Evolutionary conservation across 2,797 vertebrate species (phyloP), one percentile per base, ranked within the genome.

Genomic region (Odontamblyopus rebecca): DNA sequence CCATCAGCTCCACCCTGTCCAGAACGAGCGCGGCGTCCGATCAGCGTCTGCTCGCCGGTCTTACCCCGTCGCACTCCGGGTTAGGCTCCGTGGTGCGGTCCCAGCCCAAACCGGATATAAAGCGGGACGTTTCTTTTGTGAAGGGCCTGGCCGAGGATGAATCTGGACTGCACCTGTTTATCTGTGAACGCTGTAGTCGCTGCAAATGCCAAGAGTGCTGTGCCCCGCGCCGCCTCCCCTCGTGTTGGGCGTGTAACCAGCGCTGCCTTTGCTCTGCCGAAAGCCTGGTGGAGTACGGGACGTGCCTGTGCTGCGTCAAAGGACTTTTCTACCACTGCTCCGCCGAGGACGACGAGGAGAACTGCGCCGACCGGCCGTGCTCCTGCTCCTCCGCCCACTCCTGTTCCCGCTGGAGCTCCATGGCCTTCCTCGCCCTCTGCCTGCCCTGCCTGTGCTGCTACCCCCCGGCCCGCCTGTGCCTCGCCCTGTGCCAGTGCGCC

Each of bases 371-470:
- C 66, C 96, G 96, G 77, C 98, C 98, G 0, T 99, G 98, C 90
- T 96, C 97, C 83, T 99, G 97, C 2, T 86, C 92, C 66, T 90
- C 95, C 0, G 94, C 94, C 63, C 95, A 95, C 3, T 92, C 91
- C 75, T 96, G 95, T 79, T 90, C 96, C 83, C 97, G 97, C 76
- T 99, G 97, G 97, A 92, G 95, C 70, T 89, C 95, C 84, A 98
- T 99, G 96, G 94, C 95, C 61, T 82, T 95, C 70, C 92, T 98
- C 86, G 93, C 97, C 0, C 90, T 97, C 71, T 94, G 95, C 90
- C 92, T 98, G 92, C 98, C 98, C 89, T 99, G 98, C 94, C 95
- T 99, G 83, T 99, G 97, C 95, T 99, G 97, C 96, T 99, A 99
- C 91, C 96, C 96, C 74, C 97, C 96, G 29, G 96, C 95, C 82